Evolutionary conservation across 1,140 invertebrate species (phyloP), one percentile per base, ranked within the genome.

Genomic region (Ceratoteleas bidentatus): DNA sequence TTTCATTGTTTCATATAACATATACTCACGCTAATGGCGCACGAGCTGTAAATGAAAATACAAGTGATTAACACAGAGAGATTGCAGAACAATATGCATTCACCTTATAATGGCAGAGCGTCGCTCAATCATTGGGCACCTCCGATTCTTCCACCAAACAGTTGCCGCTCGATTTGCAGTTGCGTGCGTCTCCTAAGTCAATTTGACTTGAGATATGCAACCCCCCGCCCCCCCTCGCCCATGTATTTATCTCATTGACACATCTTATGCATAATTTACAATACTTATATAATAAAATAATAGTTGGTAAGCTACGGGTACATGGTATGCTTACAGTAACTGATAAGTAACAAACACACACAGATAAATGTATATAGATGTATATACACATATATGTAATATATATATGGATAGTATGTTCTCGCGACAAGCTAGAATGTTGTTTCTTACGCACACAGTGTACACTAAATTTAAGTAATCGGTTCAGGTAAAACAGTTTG

Each of bases 41-140:
- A 86, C 87, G 86, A 85, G 88, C 90, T 91, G 90, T 90, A 91
- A 92, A 89, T 89, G 90, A 90, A 92, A 85, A 86, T 83, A 84
- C 14, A 7, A 56, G 87, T 88, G 86, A 88, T 90, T 89, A 92
- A 91, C 89, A 92, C 90, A 90, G 89, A 91, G 88, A 90, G 69
- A 79, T 91, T 92, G 90, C 90, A 90, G 91, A 91, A 89, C 90
- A 91, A 90, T 91, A 87, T 91, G 90, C 88, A 92, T 92, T 92
- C 91, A 92, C 90, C 91, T 92, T 87, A 90, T 89, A 6, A 24
- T 24, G 40, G 40, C 9, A 43, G 40, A 88, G 90, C 87, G 87
- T 90, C 88, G 88, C 64, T 73, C 69, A 60, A 88, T 88, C 85
- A 80, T 70, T 87, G 86, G 88, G 83, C 87, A 88, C 84, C 86